Evolutionary conservation across 1,140 invertebrate species (phyloP), one percentile per base, ranked within the genome.

Genomic region (Zaprionus ghesquierei): DNA sequence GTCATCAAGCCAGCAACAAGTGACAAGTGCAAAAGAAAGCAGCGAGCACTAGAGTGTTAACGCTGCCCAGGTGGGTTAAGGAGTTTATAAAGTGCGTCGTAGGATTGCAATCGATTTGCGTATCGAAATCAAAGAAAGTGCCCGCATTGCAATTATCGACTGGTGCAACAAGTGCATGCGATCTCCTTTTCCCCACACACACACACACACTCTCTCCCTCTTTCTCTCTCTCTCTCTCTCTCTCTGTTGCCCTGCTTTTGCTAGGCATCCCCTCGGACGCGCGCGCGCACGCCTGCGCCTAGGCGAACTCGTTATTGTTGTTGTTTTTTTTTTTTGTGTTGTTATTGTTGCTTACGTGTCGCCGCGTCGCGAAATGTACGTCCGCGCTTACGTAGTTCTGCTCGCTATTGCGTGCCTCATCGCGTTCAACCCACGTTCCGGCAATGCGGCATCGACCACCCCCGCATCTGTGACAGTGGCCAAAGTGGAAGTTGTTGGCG

Each of bases 321-420:
- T 51, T 50, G 2, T 53, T 33, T 12, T 44, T 74, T 35, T 6
- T 27, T n/a, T n/a, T n/a, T n/a, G n/a, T 31, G 44, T 69, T 27
- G 33, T 70, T 75, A 29, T 46, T 60, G 38, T 29, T 77, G 58
- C 76, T 79, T 79, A 79, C 76, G 76, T 79, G 77, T 79, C 69
- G 76, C 62, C 6, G 27, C 27, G 68, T 60, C 54, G 73, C 61
- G 49, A 71, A 61, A 78, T 75, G 75, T 65, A 27, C 61, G 56
- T 12, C 25, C 50, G 25, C 63, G 63, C 41, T 31, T 69, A 61
- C 59, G 78, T 73, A 46, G 23, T 63, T 27, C 70, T 51, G n/a
- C 38, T 70, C 25, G 50, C 15, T 44, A 31, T 73, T 41, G 50
- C 63, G 29, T 59, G 41, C 27, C 50, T 50, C 12, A 58, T 38